These are phyloP conservation scores for Grantiella picta DNA, from an alignment of 2,113 vertebrate species.

Conservation along the genomic window DNA sequence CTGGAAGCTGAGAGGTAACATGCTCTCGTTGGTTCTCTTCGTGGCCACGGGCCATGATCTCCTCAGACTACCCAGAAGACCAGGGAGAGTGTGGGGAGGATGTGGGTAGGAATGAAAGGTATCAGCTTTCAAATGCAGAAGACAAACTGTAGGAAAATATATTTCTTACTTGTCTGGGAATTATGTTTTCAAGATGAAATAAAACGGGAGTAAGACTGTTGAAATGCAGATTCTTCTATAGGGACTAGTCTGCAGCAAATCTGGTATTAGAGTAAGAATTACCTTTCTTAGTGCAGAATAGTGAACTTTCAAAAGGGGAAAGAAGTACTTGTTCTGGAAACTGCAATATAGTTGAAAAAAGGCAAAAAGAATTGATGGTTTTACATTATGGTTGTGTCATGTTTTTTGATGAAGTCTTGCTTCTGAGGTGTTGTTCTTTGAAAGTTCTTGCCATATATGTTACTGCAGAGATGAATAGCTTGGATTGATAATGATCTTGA, in stretches of 20 bases:
- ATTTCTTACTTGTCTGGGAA: neutral
- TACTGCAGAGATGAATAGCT: neutral
- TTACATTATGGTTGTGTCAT: neutral
- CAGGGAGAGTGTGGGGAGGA: neutral
- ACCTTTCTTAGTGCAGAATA: neutral
- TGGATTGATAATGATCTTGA: neutral
- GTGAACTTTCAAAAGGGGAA: neutral
- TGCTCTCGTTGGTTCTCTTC: neutral
- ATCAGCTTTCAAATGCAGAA: neutral
- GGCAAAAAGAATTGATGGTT: neutral
- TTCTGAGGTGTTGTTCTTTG: neutral
- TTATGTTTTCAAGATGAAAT: neutral
- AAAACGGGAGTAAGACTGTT: neutral
- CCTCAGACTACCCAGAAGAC: neutral
- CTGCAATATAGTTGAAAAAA: neutral
- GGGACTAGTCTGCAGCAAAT: neutral
- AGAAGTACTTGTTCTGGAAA: neutral
- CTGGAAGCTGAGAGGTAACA: neutral
- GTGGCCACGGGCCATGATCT: fast-evolving
- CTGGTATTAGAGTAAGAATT: neutral
- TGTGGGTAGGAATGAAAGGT: neutral
- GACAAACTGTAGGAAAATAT: neutral
- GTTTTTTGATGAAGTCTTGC: neutral
- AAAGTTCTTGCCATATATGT: neutral
- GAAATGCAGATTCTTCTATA: neutral